Conservation (phyloP, 2,888 invertebrate species). For the Lepeophtheirus nordmannii region DNA sequence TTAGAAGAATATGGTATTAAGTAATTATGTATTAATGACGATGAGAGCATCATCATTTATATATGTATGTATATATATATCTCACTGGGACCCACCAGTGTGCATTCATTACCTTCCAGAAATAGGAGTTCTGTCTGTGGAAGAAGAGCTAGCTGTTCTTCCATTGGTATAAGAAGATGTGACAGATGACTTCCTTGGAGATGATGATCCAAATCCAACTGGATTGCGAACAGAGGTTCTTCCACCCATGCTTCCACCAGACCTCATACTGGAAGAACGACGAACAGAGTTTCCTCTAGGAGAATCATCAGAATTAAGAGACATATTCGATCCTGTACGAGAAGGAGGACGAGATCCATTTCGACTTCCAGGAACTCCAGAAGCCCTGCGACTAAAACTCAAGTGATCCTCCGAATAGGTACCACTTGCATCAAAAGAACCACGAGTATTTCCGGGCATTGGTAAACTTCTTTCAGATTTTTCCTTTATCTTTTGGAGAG, state of each 20-base stretch:
- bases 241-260: conserved; percentile 12
- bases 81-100: no score
- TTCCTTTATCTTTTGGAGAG: conserved; percentile 18
- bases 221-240: conserved; percentile 1
- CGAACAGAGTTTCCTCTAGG: conserved; percentile 21
- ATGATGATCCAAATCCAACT: conserved; percentile 22
- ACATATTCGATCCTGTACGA: conserved; percentile 77
- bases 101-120: conserved; percentile 16
- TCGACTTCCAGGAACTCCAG: conserved; percentile 42
- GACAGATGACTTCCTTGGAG: conserved; percentile 20
- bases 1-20: background rate
- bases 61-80: no score
- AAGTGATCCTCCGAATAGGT: conserved; percentile 13
- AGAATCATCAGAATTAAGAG: conserved; percentile 46
- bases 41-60: no score
- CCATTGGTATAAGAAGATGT: conserved; percentile 16
- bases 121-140: conserved; percentile 23
- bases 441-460: conserved; percentile 11
- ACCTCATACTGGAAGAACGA: conserved; percentile 22
- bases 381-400: conserved; percentile 7
- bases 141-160: conserved; percentile 18
- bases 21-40: background rate
- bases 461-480: conserved; percentile 24
- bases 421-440: conserved; percentile 13
- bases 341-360: conserved; percentile 74